These are phyloP conservation scores for Osmoderma eremita DNA, from an alignment of 2,888 invertebrate genomes.

Conservation along the genomic window DNA sequence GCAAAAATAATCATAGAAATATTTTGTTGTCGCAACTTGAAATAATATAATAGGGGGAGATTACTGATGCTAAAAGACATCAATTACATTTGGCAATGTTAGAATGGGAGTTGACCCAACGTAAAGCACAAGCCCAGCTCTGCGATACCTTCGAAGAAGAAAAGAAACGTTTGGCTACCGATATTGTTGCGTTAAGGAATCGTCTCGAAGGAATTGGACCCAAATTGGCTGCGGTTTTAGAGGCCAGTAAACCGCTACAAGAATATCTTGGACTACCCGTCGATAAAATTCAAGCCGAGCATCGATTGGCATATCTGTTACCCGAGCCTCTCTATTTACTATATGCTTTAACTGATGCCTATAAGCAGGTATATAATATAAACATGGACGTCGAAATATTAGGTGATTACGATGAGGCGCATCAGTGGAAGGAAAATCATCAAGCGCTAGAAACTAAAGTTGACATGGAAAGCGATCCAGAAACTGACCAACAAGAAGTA, in stretches of 20 bases:
- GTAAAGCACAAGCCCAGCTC: conserved; percentile 82
- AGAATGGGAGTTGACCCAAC: conserved; percentile 91
- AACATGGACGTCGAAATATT: conserved; percentile 67
- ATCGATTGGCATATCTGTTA: conserved; percentile 78
- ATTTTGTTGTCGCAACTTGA: not conserved
- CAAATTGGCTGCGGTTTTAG: conserved; percentile 75
- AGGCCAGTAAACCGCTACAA: conserved; percentile 88
- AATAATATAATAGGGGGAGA: conserved; percentile 50
- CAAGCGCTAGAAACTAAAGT: conserved; percentile 68
- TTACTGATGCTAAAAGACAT: conserved; percentile 71
- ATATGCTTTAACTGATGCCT: conserved; percentile 86
- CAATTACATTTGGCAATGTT: conserved; percentile 84
- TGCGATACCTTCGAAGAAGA: conserved; percentile 79
- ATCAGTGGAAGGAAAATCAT: conserved; percentile 65
- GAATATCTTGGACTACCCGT: conserved; percentile 85
- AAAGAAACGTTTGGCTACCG: conserved; percentile 78
- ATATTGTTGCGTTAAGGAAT: conserved; percentile 58
- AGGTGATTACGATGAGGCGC: conserved; percentile 78
- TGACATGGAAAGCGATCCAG: conserved; percentile 77
- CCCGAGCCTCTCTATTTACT: conserved; percentile 87
- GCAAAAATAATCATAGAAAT: conserved; percentile 12
- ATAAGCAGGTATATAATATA: conserved; percentile 77
- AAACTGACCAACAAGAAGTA: conserved; percentile 63
- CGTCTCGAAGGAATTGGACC: conserved; percentile 85
- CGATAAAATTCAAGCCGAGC: conserved; percentile 81